phyloP scores from a whole-genome alignment of 2,888 invertebrate genomes.

The Cordilura impudica region DNA sequence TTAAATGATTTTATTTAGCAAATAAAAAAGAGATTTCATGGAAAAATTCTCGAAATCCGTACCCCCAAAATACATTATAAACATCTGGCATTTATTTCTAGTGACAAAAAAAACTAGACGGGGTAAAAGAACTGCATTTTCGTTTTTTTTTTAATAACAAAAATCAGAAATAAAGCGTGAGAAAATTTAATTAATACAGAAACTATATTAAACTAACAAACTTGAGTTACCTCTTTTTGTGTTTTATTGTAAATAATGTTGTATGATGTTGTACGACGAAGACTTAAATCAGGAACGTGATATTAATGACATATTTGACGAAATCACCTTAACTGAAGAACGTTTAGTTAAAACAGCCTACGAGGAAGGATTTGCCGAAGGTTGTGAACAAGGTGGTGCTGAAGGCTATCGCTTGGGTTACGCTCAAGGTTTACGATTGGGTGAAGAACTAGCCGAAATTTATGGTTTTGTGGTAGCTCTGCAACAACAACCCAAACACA shows the following conservation, averaged over 20 bases:
- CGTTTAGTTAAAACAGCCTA: slow-evolving; percentile 82
- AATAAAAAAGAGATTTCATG: no score
- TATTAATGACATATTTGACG: slow-evolving; percentile 86
- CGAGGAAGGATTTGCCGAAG: slow-evolving; percentile 83
- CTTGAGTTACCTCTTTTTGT: not conserved
- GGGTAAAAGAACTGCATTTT: no score
- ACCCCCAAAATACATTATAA: no score
- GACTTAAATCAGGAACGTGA: slow-evolving; percentile 79
- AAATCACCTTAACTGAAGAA: slow-evolving; percentile 85
- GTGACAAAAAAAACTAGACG: no score
- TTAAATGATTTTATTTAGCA: no score
- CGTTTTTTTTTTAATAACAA: no score
- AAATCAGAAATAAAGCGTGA: no score
- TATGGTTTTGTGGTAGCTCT: slow-evolving; percentile 81
- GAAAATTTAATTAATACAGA: no score
- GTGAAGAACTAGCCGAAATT: slow-evolving; percentile 88
- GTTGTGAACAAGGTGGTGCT: slow-evolving; percentile 81
- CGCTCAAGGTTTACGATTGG: slow-evolving; percentile 86
- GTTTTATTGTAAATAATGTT: not conserved
- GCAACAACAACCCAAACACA: slow-evolving; percentile 78
- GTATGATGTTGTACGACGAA: slow-evolving; percentile 26
- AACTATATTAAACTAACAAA: no score
- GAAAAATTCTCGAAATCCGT: no score
- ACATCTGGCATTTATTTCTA: no score
- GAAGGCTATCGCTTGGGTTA: slow-evolving; percentile 85